phyloP scores from a whole-genome alignment of 1,140 invertebrate genomes.

The Stegodyphus mimosarum region DNA sequence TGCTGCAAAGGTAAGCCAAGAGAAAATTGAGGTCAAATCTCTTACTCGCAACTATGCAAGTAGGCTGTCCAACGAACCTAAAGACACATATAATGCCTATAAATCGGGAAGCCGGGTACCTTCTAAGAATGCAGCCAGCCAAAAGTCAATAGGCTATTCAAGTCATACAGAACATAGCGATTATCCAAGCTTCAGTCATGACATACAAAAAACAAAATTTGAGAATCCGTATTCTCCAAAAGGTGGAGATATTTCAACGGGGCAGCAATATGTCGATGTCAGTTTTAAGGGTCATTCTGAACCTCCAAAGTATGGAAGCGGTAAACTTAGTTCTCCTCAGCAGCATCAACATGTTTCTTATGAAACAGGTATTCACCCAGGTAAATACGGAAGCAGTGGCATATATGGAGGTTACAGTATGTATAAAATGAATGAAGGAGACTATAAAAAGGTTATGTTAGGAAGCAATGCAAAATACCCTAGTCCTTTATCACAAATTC shows the following conservation, averaged over 20 bases:
- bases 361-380: background rate
- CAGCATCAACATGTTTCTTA: background rate
- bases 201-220: background rate
- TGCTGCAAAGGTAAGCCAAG: conserved; percentile 19
- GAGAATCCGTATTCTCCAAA: background rate
- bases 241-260: too few species aligned
- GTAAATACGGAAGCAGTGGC: background rate
- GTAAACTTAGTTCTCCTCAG: background rate
- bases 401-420: conserved; percentile 7
- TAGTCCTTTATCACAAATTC: too few species aligned
- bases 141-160: conserved; percentile 15
- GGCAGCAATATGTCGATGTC: conserved; percentile 12
- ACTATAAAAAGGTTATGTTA: background rate
- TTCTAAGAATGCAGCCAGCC: background rate
- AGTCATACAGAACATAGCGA: conserved; percentile 4
- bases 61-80: background rate
- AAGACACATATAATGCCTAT: background rate
- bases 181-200: background rate
- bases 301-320: too few species aligned
- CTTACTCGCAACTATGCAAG: conserved; percentile 1
- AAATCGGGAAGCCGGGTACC: background rate
- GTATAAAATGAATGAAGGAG: conserved; percentile 3
- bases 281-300: conserved; percentile 9
- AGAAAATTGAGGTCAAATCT: conserved; percentile 10
- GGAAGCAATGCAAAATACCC: background rate